A percentile compares a stretch with the other conserved stretches of the same genome.
phyloP scores from a whole-genome alignment of 2,888 invertebrate genomes.

The Drosophila siamana region DNA sequence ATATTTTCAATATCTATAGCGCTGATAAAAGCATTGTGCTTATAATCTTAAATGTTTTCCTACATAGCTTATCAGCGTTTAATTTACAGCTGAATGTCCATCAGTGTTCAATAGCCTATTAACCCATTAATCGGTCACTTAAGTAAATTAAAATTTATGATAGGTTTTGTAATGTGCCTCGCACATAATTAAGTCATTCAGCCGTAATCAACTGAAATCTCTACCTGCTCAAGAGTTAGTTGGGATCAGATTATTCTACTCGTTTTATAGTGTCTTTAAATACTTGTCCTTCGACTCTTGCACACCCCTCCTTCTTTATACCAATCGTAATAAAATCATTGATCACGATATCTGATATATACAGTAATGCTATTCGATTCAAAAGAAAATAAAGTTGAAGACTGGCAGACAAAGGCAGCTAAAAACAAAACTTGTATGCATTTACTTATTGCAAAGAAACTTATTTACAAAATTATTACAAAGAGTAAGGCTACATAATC shows the following conservation, averaged over 20 bases:
- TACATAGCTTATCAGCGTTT: constrained; percentile 7
- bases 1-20: constrained; percentile 7
- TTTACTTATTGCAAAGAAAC: constrained; percentile 7
- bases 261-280: neutral
- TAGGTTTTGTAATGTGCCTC: neutral
- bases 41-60: constrained; percentile 6
- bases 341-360: neutral
- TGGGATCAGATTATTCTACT: constrained; percentile 1
- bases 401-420: constrained; percentile 6
- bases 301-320: neutral
- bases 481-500: constrained; percentile 9
- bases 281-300: neutral
- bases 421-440: neutral
- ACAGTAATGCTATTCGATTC: constrained; percentile 8
- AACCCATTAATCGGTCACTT: constrained; percentile 17
- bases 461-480: neutral
- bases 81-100: constrained; percentile 8
- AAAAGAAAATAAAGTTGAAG: constrained; percentile 11
- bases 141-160: constrained; percentile 11
- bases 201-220: constrained; percentile 5
- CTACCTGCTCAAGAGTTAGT: constrained; percentile 6
- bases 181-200: constrained; percentile 6
- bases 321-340: neutral
- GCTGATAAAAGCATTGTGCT: constrained; percentile 5
- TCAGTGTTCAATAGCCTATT: constrained; percentile 10